Conservation (phyloP, 2,797 vertebrate genomes). For the Enteromius radiatus region DNA sequence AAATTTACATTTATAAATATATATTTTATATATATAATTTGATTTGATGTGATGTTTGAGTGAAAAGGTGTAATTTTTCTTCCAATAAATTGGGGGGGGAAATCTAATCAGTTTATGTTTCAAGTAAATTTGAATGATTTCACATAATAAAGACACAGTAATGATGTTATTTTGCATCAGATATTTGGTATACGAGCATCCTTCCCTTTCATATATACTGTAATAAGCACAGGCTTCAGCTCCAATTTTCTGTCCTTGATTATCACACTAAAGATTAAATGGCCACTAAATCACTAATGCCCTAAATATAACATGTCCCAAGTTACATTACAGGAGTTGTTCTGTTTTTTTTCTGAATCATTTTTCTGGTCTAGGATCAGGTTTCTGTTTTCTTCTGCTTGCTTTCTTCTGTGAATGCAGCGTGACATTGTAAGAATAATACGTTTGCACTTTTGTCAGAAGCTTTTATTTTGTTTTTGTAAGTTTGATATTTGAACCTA, state of each 20-base stretch:
- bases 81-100: neutral
- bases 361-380: neutral
- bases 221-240: neutral
- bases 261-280: neutral
- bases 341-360: no score
- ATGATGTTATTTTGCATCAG: neutral
- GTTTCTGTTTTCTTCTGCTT: neutral
- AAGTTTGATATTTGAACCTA: neutral
- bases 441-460: no score
- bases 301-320: neutral
- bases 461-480: neutral
- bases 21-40: neutral
- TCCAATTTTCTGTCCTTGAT: conserved; percentile 10
- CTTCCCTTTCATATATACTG: neutral
- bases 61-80: neutral
- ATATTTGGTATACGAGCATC: neutral
- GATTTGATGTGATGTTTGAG: no score
- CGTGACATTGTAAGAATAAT: neutral
- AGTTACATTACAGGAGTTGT: neutral
- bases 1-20: neutral
- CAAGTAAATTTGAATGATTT: neutral
- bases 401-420: neutral
- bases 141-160: neutral
- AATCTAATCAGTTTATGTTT: neutral
- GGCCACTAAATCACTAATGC: neutral